Conservation (phyloP, 1,140 invertebrate species). For the Pseudomyrmex pallidus region DNA sequence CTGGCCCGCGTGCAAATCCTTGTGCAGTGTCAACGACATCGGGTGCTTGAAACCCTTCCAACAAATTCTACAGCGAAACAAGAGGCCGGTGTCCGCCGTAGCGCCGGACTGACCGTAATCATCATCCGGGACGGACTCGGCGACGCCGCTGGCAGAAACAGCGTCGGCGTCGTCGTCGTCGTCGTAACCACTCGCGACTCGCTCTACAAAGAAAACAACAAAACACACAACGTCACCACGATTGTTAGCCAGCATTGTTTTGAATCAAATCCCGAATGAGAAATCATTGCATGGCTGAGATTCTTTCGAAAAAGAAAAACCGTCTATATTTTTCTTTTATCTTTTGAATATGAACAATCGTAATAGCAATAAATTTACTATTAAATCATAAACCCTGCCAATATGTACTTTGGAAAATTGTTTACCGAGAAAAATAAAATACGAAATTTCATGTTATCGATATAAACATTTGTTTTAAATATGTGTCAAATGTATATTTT, state of each 20-base stretch:
- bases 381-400: too few species aligned
- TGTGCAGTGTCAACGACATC: slow-evolving; percentile 90
- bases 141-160: slow-evolving; percentile 56
- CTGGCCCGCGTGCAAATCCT: slow-evolving; percentile 91
- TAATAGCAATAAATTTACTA: too few species aligned
- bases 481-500: too few species aligned
- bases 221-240: slow-evolving; percentile 76
- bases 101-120: slow-evolving; percentile 75
- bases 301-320: neutral
- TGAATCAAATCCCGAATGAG: neutral
- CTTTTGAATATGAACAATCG: too few species aligned
- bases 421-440: too few species aligned
- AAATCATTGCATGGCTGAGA: neutral
- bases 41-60: slow-evolving; percentile 92
- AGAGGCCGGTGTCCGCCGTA: slow-evolving; percentile 81
- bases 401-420: too few species aligned
- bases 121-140: slow-evolving; percentile 76
- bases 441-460: too few species aligned
- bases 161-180: slow-evolving; percentile 47
- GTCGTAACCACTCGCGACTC: slow-evolving; percentile 69
- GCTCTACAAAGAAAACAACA: slow-evolving; percentile 82
- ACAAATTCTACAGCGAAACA: slow-evolving; percentile 88
- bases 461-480: too few species aligned
- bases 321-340: too few species aligned
- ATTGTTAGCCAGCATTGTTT: slow-evolving; percentile 52